Evolutionary conservation across 2,797 vertebrate species (phyloP).

Genomic region (Malacoctenus gilli): DNA sequence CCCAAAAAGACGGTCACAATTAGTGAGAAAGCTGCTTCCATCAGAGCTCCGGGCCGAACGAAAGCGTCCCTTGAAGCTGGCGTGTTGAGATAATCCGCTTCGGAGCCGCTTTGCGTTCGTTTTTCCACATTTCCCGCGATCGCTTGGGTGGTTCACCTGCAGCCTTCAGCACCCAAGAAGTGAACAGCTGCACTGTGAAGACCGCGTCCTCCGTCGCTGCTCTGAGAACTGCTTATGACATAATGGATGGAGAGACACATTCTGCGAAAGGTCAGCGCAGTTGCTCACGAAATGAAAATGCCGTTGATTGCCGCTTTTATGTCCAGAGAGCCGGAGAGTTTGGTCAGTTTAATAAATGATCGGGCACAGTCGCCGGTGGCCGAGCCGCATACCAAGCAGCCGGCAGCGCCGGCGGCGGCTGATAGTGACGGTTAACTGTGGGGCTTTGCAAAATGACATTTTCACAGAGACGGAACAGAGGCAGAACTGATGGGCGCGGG

Average conservation of each 20-base stretch:
- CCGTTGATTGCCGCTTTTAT: constrained; percentile 47
- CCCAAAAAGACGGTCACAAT: not conserved
- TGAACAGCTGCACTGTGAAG: constrained; percentile 39
- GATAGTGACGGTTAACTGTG: constrained; percentile 33
- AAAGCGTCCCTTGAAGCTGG: too few species aligned
- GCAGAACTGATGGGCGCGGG: constrained; percentile 28
- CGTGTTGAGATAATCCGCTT: too few species aligned
- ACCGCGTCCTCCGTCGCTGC: constrained; percentile 30
- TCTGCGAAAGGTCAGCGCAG: constrained; percentile 46
- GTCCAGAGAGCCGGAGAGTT: constrained; percentile 51
- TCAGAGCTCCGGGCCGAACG: not conserved
- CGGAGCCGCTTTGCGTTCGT: too few species aligned
- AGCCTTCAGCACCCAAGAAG: constrained; percentile 51
- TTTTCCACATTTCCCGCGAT: too few species aligned
- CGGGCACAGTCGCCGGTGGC: constrained; percentile 4
- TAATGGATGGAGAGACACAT: constrained; percentile 46
- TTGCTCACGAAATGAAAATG: constrained; percentile 44
- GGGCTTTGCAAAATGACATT: constrained; percentile 54
- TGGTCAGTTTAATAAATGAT: constrained; percentile 64
- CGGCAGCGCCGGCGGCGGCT: constrained; percentile 22
- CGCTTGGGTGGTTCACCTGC: constrained; percentile 5
- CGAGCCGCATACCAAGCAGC: constrained; percentile 62
- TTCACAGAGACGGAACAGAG: constrained; percentile 55
- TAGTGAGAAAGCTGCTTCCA: not conserved
- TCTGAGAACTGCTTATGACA: constrained; percentile 28